Evolutionary conservation across 2,797 vertebrate species (phyloP), one percentile per base, ranked within the genome.

Genomic region (Carapus acus): DNA sequence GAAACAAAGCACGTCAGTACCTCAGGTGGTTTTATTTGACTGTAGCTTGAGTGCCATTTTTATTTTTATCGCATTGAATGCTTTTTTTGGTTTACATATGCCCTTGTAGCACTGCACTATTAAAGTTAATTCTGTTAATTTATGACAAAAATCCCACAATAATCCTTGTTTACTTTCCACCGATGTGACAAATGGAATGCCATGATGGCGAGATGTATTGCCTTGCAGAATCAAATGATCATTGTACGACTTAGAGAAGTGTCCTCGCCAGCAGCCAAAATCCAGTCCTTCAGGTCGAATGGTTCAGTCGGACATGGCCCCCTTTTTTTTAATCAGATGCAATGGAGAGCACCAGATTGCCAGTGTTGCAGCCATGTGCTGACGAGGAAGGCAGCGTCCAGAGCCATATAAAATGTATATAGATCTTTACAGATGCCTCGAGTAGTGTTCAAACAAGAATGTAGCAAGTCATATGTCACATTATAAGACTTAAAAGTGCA

Each of bases 91-190:
- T 89, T 89, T 88, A 86, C 74, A 80, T 80, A 67, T 83, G 80
- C 81, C 80, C 81, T 84, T 83, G 79, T 76, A 80, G 73, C 67
- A 84, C 79, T 85, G 84, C 83, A 82, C 71, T 83, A 81, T 85
- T 82, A 85, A 80, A 86, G 57, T 84, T 89, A 83, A 86, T 84
- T 76, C 78, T 88, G 81, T 85, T 80, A 66, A 77, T 87, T 87
- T 82, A 69, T 34, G 71, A 68, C 80, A 82, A 71, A 36, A 79
- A 50, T 75, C 38, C 36, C 63, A 61, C 74, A 81, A 82, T 73
- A 79, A 67, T 65, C 58, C 61, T 69, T 73, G 63, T 85, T 87
- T 86, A 85, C 76, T 65, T 78, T 74, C 37, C 71, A 76, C 76
- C 62, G 73, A 69, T 77, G 70, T 83, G 78, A 84, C 79, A 69